Evolutionary conservation across 2,797 vertebrate species (phyloP), one percentile per base, ranked within the genome.

Genomic region (Lindbergichthys nudifrons): DNA sequence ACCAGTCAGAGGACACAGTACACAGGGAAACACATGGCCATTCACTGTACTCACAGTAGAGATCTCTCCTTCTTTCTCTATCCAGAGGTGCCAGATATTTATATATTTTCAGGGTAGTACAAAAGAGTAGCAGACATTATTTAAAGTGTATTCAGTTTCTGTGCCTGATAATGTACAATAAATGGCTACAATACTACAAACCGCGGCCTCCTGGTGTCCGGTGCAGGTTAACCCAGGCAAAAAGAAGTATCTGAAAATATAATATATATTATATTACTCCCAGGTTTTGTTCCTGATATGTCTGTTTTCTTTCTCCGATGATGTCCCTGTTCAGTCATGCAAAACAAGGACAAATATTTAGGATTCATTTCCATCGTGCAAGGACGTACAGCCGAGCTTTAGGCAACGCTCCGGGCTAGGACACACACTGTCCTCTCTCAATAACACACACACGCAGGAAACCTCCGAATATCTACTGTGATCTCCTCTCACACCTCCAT

Each of bases 391-490:
- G 79, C 76, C 50, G 21, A 68, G 78, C 88, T 92, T 79, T 65
- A 87, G 86, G 86, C 82, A 45, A 82, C 76, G 75, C 86, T 89
- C 84, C 80, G 87, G 80, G 89, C 83, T 84, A 67, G 85, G 58
- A 78, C n/a, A 80, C 56, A 78, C 76, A 58, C 66, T 43, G 51
- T 80, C 60, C 83, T 71, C 56, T 81, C 46, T 78, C 54, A 78
- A 71, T 77, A 72, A 83, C 66, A 86, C 70, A 75, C 52, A 77
- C 2, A 66, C 48, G 84, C 83, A 88, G 64, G 83, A 92, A 90
- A 91, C 92, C 91, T 93, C 92, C 77, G 83, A 94, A 89, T 86
- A 94, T 93, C 92, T 93, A 95, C 95, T 95, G 94, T 95, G 94
- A 95, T 93, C 88, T 92, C 90, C 90, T 91, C 86, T 91, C 87